Evolutionary conservation across 1,140 invertebrate species (phyloP).

Genomic region (Drosophila pseudoananassae): DNA sequence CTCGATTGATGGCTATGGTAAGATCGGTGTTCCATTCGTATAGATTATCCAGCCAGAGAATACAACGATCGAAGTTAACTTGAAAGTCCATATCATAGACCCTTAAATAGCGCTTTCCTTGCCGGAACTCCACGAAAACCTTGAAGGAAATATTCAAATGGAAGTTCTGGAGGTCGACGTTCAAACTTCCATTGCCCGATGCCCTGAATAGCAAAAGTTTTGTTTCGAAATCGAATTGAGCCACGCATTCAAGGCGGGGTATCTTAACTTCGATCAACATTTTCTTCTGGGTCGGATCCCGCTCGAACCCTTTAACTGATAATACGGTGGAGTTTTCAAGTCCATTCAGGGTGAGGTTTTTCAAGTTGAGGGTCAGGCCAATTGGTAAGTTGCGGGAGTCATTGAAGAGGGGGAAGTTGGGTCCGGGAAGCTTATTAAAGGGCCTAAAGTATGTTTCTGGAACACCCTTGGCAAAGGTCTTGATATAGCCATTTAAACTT

Average conservation of each 20-base stretch:
- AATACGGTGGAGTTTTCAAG: background rate
- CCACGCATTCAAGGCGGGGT: constrained; percentile 9
- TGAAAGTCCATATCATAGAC: constrained; percentile 19
- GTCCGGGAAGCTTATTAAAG: background rate
- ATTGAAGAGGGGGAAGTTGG: background rate
- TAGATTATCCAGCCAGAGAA: constrained; percentile 36
- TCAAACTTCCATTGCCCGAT: constrained; percentile 12
- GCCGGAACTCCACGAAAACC: constrained; percentile 29
- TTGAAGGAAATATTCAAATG: constrained; percentile 20
- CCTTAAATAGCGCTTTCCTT: constrained; percentile 43
- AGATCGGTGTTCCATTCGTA: constrained; percentile 43
- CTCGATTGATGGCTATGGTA: constrained; percentile 24
- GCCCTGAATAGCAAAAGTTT: constrained; percentile 9
- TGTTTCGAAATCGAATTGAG: constrained; percentile 19
- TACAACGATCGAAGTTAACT: constrained; percentile 38
- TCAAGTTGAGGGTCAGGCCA: background rate
- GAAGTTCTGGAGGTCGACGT: constrained; percentile 39
- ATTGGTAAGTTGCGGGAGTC: background rate
- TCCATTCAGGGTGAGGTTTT: background rate
- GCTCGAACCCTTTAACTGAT: background rate
- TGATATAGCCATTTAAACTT: background rate
- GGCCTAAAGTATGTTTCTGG: background rate
- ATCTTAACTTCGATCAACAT: background rate
- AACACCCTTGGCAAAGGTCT: background rate
- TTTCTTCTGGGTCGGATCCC: background rate